A percentile compares a stretch with the other conserved stretches of the same genome.
These are phyloP conservation scores for Centrocercus urophasianus DNA, from an alignment of 2,113 vertebrate species.

Conservation along the genomic window DNA sequence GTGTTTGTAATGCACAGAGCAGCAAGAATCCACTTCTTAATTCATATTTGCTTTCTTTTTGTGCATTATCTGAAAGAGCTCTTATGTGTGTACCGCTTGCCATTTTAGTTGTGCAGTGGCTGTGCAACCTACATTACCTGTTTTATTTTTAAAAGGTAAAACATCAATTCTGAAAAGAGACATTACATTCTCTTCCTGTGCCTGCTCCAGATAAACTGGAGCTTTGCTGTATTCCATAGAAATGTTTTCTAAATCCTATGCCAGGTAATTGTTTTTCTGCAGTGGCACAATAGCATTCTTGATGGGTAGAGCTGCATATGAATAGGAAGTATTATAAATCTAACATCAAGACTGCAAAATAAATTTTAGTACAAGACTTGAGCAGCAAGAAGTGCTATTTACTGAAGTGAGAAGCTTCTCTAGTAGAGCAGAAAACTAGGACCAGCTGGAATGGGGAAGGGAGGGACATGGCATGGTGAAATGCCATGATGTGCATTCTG, in stretches of 20 bases:
- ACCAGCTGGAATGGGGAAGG: not conserved
- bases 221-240: not conserved
- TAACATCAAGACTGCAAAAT: not conserved
- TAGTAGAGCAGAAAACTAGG: conserved; percentile 15
- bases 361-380: not conserved
- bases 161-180: not conserved
- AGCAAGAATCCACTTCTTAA: not conserved
- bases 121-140: not conserved
- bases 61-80: not conserved
- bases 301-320: not conserved
- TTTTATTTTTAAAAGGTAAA: not conserved
- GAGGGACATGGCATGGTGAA: not conserved
- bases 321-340: conserved; percentile 27
- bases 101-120: not conserved
- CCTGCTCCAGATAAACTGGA: not conserved
- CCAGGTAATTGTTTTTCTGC: conserved; percentile 33
- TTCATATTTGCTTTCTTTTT: not conserved
- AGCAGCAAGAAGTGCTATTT: not conserved
- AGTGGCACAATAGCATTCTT: not conserved
- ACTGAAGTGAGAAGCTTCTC: not conserved
- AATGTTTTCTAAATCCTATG: conserved; percentile 22
- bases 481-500: not conserved
- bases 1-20: not conserved
- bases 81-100: not conserved
- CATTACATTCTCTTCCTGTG: not conserved